Evolutionary conservation across 23 tunicate genomes (phyloP).

Genomic region (Pegea sp.): DNA sequence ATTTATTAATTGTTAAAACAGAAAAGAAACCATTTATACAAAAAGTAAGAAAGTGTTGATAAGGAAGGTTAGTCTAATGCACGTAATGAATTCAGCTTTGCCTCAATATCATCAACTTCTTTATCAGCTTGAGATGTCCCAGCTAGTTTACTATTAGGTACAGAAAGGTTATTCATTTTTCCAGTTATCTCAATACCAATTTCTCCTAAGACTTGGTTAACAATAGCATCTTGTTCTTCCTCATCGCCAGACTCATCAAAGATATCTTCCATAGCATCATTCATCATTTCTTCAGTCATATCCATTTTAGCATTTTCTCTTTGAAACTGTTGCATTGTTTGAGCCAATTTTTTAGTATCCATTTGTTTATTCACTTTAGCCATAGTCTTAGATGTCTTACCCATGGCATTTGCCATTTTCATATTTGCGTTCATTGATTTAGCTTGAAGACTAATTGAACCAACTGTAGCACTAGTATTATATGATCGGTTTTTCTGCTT

Average conservation of each 20-base stretch:
- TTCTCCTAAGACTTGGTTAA: conserved; percentile 87
- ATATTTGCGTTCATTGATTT: conserved; percentile 91
- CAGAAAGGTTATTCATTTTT: conserved; percentile 28
- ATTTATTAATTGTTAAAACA: no score
- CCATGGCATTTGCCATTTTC: conserved; percentile 99
- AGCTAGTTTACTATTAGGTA: conserved; percentile 7
- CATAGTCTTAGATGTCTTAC: conserved; percentile 91
- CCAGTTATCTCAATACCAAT: conserved; percentile 85
- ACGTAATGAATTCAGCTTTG: conserved; percentile 46
- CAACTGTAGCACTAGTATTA: conserved; percentile 60
- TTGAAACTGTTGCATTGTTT: conserved; percentile 88
- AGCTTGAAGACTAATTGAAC: conserved; percentile 62
- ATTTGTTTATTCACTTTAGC: conserved; percentile 68
- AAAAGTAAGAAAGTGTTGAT: background rate
- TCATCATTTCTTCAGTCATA: conserved; percentile 95
- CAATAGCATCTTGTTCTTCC: conserved; percentile 83
- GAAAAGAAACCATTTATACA: no score
- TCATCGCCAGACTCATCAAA: conserved; percentile 87
- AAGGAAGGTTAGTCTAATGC: conserved; percentile 3
- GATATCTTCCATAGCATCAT: conserved; percentile 67
- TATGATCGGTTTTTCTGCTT: conserved; percentile 79
- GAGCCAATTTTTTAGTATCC: conserved; percentile 80
- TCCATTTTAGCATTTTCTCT: conserved; percentile 72
- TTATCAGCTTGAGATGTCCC: conserved; percentile 7
- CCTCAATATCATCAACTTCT: conserved; percentile 46